A percentile compares a stretch with the other conserved stretches of the same genome.
These are phyloP conservation scores for Anthopleura xanthogrammica DNA, from an alignment of 92 coral and sea anemone genomes.

Conservation along the genomic window DNA sequence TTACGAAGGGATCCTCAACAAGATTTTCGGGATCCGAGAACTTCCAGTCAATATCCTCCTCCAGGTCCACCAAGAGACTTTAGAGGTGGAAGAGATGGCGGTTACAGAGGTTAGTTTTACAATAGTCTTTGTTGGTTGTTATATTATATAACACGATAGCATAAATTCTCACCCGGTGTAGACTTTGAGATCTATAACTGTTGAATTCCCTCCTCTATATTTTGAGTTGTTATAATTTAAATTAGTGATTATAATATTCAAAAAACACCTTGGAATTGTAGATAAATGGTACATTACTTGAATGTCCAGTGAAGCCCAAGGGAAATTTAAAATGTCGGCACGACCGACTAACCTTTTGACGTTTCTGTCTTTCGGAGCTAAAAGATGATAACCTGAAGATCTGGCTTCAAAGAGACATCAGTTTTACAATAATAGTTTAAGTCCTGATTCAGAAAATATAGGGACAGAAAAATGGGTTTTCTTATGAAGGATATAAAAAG, in stretches of 20 bases:
- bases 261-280: not conserved
- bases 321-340: not conserved
- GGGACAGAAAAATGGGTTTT: no score
- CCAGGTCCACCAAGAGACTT: slow-evolving; percentile 36
- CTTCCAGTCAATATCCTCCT: slow-evolving; percentile 23
- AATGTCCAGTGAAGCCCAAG: not conserved
- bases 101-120: slow-evolving; percentile 19
- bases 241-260: slow-evolving; percentile 1
- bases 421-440: no score
- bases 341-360: not conserved
- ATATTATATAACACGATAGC: not conserved
- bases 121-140: not conserved
- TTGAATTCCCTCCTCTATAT: not conserved
- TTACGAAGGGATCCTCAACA: slow-evolving; percentile 55
- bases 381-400: not conserved
- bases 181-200: not conserved
- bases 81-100: slow-evolving; percentile 33
- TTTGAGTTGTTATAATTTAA: not conserved
- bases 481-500: no score
- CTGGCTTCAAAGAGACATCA: not conserved
- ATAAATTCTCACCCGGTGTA: not conserved
- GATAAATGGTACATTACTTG: not conserved
- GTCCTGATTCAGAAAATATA: no score
- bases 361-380: not conserved
- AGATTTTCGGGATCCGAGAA: slow-evolving; percentile 40